Conservation (phyloP, 2,113 vertebrate species). For the Acrocephalus arundinaceus region DNA sequence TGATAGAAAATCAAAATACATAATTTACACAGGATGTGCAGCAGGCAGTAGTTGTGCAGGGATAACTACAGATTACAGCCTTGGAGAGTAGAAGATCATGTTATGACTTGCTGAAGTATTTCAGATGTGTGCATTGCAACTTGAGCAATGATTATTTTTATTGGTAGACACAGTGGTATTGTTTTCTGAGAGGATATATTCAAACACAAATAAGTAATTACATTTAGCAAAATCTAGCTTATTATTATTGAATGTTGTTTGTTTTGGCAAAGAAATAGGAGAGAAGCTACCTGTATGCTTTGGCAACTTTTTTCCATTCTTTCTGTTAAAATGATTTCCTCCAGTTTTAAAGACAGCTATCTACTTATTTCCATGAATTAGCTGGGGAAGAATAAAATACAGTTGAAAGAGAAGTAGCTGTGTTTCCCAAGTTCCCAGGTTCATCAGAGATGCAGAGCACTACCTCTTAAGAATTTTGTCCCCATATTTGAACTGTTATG, state of each 20-base stretch:
- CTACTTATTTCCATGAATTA: neutral
- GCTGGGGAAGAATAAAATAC: neutral
- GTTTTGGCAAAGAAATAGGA: neutral
- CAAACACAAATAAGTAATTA: neutral
- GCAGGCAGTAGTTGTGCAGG: neutral
- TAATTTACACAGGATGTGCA: neutral
- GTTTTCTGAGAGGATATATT: neutral
- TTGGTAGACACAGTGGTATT: neutral
- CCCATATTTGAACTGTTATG: neutral
- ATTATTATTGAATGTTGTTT: neutral
- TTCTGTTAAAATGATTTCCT: neutral
- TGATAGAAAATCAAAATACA: neutral
- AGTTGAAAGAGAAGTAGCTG: neutral
- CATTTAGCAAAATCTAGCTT: neutral
- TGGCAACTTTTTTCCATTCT: neutral
- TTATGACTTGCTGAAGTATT: neutral
- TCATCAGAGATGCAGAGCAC: neutral
- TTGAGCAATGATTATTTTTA: neutral
- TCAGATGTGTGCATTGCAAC: neutral
- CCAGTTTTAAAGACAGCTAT: neutral
- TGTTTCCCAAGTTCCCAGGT: neutral
- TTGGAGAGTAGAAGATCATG: neutral
- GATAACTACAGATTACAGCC: neutral
- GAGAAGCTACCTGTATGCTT: fast-evolving
- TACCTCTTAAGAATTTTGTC: neutral